Percentiles rank a stretch among this genome's conserved stretches.
Conservation (phyloP, 2,797 vertebrate species). For the Falco novaeseelandiae region DNA sequence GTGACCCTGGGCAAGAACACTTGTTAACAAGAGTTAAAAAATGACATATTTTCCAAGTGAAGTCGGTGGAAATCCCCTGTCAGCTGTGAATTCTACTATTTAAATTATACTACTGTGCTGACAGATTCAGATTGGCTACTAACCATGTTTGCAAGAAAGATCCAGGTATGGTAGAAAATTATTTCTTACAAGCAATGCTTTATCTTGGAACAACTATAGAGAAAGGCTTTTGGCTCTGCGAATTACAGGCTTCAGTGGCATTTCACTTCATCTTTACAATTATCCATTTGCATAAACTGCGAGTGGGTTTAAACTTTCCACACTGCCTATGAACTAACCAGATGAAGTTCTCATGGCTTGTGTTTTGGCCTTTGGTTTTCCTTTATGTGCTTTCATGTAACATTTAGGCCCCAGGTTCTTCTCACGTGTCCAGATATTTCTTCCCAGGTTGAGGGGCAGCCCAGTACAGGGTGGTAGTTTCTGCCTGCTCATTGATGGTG, state of each 20-base stretch:
- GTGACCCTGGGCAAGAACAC: conserved; percentile 38
- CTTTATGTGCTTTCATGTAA: not conserved
- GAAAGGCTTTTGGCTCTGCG: not conserved
- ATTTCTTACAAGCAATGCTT: conserved; percentile 36
- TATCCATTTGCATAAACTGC: not conserved
- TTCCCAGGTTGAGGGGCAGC: not conserved
- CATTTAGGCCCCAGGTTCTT: not conserved
- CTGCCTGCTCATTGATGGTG: not conserved
- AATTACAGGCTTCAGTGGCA: conserved; percentile 8
- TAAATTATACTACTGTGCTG: conserved; percentile 66
- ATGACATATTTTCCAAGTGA: conserved; percentile 66
- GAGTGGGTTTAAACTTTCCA: conserved; percentile 20
- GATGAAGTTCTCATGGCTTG: not conserved
- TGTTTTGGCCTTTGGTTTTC: not conserved
- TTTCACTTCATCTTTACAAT: conserved; percentile 15
- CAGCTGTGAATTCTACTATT: conserved; percentile 61
- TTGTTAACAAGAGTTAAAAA: conserved; percentile 59
- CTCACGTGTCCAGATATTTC: not conserved
- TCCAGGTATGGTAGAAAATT: conserved; percentile 42
- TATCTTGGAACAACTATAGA: conserved; percentile 44
- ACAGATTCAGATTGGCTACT: conserved; percentile 67
- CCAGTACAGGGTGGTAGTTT: not conserved
- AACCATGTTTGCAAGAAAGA: conserved; percentile 35
- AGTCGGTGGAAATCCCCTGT: conserved; percentile 69
- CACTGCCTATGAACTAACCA: not conserved